Evolutionary conservation across 2,888 invertebrate genomes (phyloP).

Genomic region (Latrodectus hesperus): DNA sequence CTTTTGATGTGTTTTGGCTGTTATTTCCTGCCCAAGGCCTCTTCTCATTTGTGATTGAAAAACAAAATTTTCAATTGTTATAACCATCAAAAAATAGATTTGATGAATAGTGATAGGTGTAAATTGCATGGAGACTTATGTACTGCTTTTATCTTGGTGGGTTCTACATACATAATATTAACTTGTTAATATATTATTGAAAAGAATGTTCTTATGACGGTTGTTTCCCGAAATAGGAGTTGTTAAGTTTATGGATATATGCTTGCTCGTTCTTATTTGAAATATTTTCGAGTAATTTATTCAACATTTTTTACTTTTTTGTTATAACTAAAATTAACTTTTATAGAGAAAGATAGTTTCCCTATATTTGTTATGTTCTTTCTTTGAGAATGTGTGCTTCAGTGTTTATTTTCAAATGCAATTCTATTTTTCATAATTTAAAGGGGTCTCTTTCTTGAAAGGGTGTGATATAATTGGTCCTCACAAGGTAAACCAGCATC

Average conservation of each 20-base stretch:
- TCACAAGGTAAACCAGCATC: slow-evolving; percentile 66
- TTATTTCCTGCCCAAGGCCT: slow-evolving; percentile 50
- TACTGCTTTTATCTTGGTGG: slow-evolving; percentile 59
- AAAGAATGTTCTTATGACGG: slow-evolving; percentile 60
- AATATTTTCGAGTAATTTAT: slow-evolving; percentile 15
- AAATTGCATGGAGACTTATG: slow-evolving; percentile 48
- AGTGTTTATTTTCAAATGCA: slow-evolving; percentile 36
- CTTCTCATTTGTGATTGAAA: slow-evolving; percentile 42
- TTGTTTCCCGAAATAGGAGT: slow-evolving; percentile 54
- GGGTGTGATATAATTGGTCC: slow-evolving; percentile 68
- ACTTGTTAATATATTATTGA: slow-evolving; percentile 59
- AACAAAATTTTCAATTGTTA: slow-evolving; percentile 45
- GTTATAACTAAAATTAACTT: slow-evolving; percentile 9
- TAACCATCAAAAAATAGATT: neutral
- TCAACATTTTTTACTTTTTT: slow-evolving; percentile 40
- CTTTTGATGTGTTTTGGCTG: slow-evolving; percentile 62
- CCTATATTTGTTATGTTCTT: slow-evolving; percentile 12
- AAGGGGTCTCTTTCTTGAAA: slow-evolving; percentile 6
- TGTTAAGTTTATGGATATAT: slow-evolving; percentile 68
- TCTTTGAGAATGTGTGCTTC: slow-evolving; percentile 60
- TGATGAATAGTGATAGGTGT: slow-evolving; percentile 6
- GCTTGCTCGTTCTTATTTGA: slow-evolving; percentile 52
- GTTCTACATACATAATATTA: slow-evolving; percentile 59
- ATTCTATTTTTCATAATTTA: slow-evolving; percentile 8
- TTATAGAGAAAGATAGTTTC: slow-evolving; percentile 21